phyloP scores from a whole-genome alignment of 2,113 vertebrate genomes.

The Callipepla californica region DNA sequence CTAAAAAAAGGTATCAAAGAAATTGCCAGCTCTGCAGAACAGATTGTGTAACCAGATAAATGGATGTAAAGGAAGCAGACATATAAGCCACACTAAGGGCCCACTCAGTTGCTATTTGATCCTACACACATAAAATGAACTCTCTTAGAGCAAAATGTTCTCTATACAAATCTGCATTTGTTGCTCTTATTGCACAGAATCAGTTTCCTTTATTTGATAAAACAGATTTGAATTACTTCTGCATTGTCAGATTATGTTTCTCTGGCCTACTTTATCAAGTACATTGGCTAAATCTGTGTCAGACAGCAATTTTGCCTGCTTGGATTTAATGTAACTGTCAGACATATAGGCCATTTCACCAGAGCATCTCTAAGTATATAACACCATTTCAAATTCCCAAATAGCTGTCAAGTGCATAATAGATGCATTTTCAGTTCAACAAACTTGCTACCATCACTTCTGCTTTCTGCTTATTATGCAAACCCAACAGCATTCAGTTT shows the following conservation, averaged over 20 bases:
- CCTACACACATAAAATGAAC: background rate
- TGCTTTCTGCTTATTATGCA: slow-evolving; percentile 53
- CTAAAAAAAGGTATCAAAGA: slow-evolving; percentile 1
- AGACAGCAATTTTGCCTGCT: slow-evolving; percentile 3
- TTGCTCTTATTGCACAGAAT: slow-evolving; percentile 1
- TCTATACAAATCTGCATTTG: slow-evolving; percentile 17
- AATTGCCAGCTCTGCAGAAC: slow-evolving; percentile 19
- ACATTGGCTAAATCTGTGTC: slow-evolving; percentile 2
- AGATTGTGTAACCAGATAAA: slow-evolving; percentile 46
- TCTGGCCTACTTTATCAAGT: background rate
- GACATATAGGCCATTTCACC: slow-evolving; percentile 9
- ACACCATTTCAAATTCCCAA: slow-evolving; percentile 34
- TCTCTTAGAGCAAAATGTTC: background rate
- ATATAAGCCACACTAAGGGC: background rate
- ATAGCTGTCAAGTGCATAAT: slow-evolving; percentile 45
- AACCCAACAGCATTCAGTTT: slow-evolving; percentile 35
- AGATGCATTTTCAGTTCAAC: slow-evolving; percentile 39
- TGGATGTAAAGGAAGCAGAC: background rate
- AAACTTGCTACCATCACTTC: slow-evolving; percentile 47
- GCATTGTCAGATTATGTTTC: slow-evolving; percentile 1
- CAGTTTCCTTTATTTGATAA: slow-evolving; percentile 38
- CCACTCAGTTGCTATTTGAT: background rate
- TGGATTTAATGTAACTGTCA: slow-evolving; percentile 34
- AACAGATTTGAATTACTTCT: slow-evolving; percentile 30
- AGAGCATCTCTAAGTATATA: background rate